Conservation (phyloP, 2,888 invertebrate genomes). For the Thera obeliscata region DNA sequence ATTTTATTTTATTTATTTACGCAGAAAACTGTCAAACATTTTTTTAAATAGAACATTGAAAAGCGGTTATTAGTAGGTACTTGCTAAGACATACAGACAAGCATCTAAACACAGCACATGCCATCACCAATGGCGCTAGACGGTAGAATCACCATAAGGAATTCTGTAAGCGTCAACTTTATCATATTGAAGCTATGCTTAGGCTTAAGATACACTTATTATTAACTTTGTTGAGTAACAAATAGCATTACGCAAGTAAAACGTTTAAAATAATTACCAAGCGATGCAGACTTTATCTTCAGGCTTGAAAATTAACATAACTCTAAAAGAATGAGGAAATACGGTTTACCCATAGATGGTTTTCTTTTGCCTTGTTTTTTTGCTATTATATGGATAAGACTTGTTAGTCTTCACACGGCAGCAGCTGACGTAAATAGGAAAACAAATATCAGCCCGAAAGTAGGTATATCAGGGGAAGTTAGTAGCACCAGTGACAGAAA, state of each 20-base stretch:
- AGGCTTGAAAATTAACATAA: slow-evolving; percentile 25
- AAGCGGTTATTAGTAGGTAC: too few relatives aligned
- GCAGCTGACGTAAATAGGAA: background rate
- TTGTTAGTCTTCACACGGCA: background rate
- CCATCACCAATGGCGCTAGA: background rate
- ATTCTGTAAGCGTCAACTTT: background rate
- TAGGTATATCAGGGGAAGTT: too few relatives aligned
- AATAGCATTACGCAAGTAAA: slow-evolving; percentile 19
- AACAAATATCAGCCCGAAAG: too few relatives aligned
- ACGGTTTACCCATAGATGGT: background rate
- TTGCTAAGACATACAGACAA: too few relatives aligned
- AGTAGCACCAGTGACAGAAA: too few relatives aligned
- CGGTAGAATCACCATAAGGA: background rate
- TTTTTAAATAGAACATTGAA: too few relatives aligned
- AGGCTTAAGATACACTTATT: slow-evolving; percentile 10
- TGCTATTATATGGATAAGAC: background rate
- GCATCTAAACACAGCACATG: too few relatives aligned
- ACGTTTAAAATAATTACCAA: slow-evolving; percentile 21
- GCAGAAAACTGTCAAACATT: too few relatives aligned
- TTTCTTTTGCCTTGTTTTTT: background rate
- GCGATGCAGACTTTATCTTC: slow-evolving; percentile 16
- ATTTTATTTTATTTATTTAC: too few relatives aligned
- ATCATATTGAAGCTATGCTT: background rate
- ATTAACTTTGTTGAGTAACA: slow-evolving; percentile 23
- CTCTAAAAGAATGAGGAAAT: slow-evolving; percentile 23